phyloP scores from a whole-genome alignment of 1,140 invertebrate genomes.

The Kradibia gibbosae region DNA sequence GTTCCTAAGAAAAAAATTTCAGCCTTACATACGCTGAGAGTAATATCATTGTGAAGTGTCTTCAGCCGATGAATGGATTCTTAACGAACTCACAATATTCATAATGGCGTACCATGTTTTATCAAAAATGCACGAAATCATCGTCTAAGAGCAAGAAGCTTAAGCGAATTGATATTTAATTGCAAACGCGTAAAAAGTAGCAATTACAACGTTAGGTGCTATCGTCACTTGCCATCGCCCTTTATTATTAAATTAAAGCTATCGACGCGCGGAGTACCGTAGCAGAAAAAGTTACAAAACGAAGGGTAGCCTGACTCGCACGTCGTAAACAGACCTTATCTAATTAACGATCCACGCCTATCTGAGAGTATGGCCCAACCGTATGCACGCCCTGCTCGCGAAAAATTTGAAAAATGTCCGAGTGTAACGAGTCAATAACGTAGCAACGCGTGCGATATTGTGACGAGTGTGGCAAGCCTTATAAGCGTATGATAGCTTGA shows the following conservation, averaged over 20 bases:
- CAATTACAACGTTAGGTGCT: neutral
- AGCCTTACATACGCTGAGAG: too few species aligned
- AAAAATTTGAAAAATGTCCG: neutral
- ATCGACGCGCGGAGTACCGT: neutral
- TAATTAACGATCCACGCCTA: slow-evolving; percentile 34
- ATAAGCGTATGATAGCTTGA: slow-evolving; percentile 34
- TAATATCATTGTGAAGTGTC: too few species aligned
- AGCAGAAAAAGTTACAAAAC: neutral
- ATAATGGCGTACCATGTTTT: neutral
- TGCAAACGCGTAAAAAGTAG: neutral
- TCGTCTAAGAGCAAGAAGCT: neutral
- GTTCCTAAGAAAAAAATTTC: too few species aligned
- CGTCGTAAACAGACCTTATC: slow-evolving; percentile 48
- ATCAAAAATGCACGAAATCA: neutral
- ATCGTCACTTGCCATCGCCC: neutral
- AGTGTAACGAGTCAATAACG: slow-evolving; percentile 43
- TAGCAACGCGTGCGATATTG: slow-evolving; percentile 22
- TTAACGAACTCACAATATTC: neutral
- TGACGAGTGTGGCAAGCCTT: slow-evolving; percentile 40
- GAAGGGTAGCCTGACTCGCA: neutral
- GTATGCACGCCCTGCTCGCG: neutral
- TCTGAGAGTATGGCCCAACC: neutral
- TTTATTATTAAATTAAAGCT: slow-evolving; percentile 38
- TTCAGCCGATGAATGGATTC: too few species aligned
- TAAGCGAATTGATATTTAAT: slow-evolving; percentile 37